Percentiles rank a stretch among this genome's conserved stretches.
phyloP scores from a whole-genome alignment of 2,797 vertebrate genomes.

The Acropternis orthonyx region DNA sequence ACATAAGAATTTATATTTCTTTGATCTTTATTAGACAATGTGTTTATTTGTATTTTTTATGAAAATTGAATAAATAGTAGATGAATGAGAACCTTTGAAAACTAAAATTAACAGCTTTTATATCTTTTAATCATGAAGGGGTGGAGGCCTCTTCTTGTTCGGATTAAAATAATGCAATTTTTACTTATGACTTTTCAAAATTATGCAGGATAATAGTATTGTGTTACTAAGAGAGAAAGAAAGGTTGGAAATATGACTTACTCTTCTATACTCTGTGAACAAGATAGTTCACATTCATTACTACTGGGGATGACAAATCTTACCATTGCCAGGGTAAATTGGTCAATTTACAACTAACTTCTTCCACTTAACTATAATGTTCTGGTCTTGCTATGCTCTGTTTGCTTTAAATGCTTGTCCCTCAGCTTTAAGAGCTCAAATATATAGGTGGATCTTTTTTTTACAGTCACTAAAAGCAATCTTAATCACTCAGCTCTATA shows the following conservation, averaged over 20 bases:
- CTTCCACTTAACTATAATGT: neutral
- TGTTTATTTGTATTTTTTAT: neutral
- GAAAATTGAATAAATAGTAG: neutral
- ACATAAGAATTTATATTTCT: neutral
- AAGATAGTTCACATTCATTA: neutral
- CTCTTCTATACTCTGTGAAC: neutral
- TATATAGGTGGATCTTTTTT: neutral
- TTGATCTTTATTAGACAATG: neutral
- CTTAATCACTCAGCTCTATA: neutral
- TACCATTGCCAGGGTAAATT: neutral
- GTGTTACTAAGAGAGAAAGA: neutral
- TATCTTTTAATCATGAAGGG: neutral
- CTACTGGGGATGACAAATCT: neutral
- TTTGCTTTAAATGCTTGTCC: neutral
- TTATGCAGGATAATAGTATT: neutral
- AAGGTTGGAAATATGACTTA: neutral
- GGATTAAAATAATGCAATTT: neutral
- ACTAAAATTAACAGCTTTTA: neutral
- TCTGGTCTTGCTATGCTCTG: neutral
- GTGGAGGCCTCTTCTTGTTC: neutral
- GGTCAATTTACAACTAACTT: neutral
- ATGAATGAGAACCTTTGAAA: neutral
- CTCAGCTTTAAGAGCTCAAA: neutral
- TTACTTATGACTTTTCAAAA: neutral
- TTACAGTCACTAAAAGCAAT: neutral